Conservation (phyloP, 2,888 invertebrate species). For the Abrostola tripartita region DNA sequence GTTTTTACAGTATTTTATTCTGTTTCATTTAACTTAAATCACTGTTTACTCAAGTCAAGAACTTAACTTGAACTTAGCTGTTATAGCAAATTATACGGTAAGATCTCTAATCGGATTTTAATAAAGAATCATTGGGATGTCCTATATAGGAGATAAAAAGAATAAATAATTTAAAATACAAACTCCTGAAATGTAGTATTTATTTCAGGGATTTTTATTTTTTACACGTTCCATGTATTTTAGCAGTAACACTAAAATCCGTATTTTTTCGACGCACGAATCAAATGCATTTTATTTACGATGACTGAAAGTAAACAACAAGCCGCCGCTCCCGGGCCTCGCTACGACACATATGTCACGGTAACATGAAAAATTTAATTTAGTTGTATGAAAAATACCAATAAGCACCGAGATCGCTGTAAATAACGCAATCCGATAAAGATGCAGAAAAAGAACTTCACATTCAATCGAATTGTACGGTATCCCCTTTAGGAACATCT, state of each 20-base stretch:
- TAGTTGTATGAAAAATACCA: constrained; percentile 48
- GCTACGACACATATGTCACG: constrained; percentile 46
- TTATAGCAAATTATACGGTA: too few species aligned
- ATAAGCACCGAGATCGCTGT: constrained; percentile 44
- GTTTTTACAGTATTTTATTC: constrained; percentile 1
- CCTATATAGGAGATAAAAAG: constrained; percentile 3
- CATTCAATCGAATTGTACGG: constrained; percentile 77
- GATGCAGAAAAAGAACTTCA: constrained; percentile 72
- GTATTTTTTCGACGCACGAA: constrained; percentile 20
- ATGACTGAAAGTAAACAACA: constrained; percentile 45
- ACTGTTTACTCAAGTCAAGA: neutral
- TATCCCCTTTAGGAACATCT: constrained; percentile 72
- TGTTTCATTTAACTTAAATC: neutral
- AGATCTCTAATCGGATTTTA: constrained; percentile 4
- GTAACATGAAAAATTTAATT: constrained; percentile 50
- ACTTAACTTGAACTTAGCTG: too few species aligned
- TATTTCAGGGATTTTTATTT: too few species aligned
- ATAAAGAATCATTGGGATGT: constrained; percentile 12
- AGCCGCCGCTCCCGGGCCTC: constrained; percentile 6
- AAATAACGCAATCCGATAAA: constrained; percentile 63
- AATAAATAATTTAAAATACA: neutral
- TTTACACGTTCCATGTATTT: too few species aligned
- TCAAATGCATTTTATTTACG: constrained; percentile 39
- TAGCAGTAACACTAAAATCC: too few species aligned
- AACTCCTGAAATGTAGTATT: too few species aligned